Evolutionary conservation across 2,888 invertebrate species (phyloP).

Genomic region (Heliconius sara): DNA sequence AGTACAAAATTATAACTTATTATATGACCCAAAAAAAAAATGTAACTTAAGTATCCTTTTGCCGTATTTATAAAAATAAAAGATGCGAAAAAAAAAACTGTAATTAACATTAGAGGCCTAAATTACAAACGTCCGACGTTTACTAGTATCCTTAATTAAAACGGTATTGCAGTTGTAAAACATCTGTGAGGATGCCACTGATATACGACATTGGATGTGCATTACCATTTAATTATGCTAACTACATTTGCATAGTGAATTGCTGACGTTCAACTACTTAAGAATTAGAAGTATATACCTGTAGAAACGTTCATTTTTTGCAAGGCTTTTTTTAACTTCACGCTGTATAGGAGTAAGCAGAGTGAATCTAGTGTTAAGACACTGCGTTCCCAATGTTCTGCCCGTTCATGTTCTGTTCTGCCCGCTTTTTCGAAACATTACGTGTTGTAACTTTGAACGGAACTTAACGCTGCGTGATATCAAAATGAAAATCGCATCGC

Average conservation of each 20-base stretch:
- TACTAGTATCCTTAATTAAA: slow-evolving; percentile 31
- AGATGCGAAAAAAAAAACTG: background rate
- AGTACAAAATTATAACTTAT: too few species aligned
- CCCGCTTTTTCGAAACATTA: too few species aligned
- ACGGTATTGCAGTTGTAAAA: slow-evolving; percentile 24
- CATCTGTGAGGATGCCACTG: slow-evolving; percentile 17
- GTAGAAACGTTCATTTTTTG: too few species aligned
- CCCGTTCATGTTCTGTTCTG: too few species aligned
- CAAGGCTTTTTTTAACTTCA: background rate
- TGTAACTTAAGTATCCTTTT: background rate
- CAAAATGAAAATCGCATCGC: too few species aligned
- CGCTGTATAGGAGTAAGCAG: too few species aligned
- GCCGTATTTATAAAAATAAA: background rate
- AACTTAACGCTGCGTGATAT: too few species aligned
- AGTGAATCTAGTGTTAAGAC: too few species aligned
- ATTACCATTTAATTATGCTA: slow-evolving; percentile 34
- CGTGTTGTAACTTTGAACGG: too few species aligned
- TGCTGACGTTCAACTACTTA: background rate
- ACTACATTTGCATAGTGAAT: slow-evolving; percentile 17
- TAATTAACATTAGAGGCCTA: slow-evolving; percentile 18
- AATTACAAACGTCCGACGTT: slow-evolving; percentile 25
- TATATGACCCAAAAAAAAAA: too few species aligned
- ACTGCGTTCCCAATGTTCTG: too few species aligned
- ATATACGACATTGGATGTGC: slow-evolving; percentile 25
- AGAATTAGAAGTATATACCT: background rate